Evolutionary conservation across 2,797 vertebrate species (phyloP), one percentile per base, ranked within the genome.

Genomic region (Clarias pachynema): DNA sequence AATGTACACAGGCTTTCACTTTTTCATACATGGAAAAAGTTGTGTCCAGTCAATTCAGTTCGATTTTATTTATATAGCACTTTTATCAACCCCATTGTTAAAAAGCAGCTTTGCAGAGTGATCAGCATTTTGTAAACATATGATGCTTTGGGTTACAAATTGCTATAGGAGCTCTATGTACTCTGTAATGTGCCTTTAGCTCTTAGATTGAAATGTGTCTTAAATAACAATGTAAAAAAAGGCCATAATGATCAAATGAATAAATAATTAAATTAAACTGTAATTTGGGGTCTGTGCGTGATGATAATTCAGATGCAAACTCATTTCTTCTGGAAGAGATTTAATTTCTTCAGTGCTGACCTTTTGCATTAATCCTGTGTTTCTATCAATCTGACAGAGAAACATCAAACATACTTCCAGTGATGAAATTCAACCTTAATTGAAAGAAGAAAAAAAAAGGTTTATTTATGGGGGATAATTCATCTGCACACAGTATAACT

Each of bases 241-340:
- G 29, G 29, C 29, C 16, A 18, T 29, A 34, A 9, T 68, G 18
- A 20, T 34, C 5, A 34, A 34, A 34, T 34, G 2, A 68, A 68
- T 68, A 34, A 31, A 66, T 68, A 16, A 18, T 68, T 20, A 68
- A 6, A 68, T 31, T 3, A 7, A 34, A 34, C 65, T 18, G 15
- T 34, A 15, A 3, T 1, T 34, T 34, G 15, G 15, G 7, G 65
- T 31, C 5, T 34, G 8, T 72, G 4, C 37, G 3, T n/a, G n/a
- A 72, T 72, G 10, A 40, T 72, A 72, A 72, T 44, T 70, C 34
- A 40, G 34, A 70, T 70, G 20, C 68, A 69, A 69, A 69, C 16
- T 68, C 5, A 22, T 70, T 40, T 70, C 68, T 40, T 44, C 22
- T 72, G 24, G 5, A 73, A 70, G 20, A 40, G 20, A 24, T 24